A percentile compares a stretch with the other conserved stretches of the same genome.
Conservation (phyloP, 2,888 invertebrate species). For the Philonicus albiceps region DNA sequence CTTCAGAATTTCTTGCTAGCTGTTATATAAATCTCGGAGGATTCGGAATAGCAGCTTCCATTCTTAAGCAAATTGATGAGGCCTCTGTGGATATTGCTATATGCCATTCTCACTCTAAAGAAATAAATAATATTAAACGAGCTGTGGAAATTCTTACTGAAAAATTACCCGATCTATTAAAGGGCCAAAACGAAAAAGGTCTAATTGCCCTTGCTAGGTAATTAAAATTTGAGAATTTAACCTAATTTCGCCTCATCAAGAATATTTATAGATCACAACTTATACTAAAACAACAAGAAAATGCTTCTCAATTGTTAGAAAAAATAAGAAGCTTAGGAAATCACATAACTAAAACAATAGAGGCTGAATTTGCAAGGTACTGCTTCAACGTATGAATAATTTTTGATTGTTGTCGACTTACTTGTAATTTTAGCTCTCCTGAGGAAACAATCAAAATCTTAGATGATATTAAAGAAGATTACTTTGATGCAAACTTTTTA, state of each 20-base stretch:
- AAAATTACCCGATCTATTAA: not conserved
- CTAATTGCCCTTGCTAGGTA: not conserved
- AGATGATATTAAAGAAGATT: constrained; percentile 51
- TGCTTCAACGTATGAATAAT: not conserved
- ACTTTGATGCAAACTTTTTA: constrained; percentile 54
- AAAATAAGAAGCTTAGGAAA: not conserved
- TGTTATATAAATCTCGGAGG: constrained; percentile 65
- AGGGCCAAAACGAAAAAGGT: not conserved
- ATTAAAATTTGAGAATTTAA: not conserved
- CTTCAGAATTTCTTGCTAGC: constrained; percentile 65
- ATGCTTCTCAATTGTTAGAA: constrained; percentile 6
- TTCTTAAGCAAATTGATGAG: constrained; percentile 53
- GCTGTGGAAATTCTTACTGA: constrained; percentile 58
- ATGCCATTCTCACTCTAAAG: constrained; percentile 55
- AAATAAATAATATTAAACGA: constrained; percentile 60
- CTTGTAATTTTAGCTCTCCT: constrained; percentile 55
- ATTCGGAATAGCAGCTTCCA: constrained; percentile 63
- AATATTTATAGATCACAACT: constrained; percentile 54
- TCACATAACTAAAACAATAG: not conserved
- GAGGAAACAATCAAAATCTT: constrained; percentile 68
- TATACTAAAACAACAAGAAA: constrained; percentile 52
- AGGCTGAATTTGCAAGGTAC: constrained; percentile 56
- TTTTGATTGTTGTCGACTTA: not conserved
- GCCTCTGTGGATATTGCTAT: constrained; percentile 50
- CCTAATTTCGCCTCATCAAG: not conserved